phyloP scores from a whole-genome alignment of 2,888 invertebrate species.

The Apeira syringaria region DNA sequence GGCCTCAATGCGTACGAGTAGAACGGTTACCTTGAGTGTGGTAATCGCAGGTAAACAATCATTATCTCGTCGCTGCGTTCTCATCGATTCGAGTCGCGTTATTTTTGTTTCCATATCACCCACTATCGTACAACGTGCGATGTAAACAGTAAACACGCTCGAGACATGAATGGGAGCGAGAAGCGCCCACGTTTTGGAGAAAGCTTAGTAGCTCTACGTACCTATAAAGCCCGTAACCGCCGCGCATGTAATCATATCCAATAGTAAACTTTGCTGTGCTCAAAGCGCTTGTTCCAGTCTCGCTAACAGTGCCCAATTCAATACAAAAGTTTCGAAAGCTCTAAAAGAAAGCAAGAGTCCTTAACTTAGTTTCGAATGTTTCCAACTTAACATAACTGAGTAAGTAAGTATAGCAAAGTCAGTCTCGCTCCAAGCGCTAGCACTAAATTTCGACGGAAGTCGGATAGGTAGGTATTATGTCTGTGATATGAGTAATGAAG shows the following conservation, averaged over 20 bases:
- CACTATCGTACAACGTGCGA: constrained; percentile 34
- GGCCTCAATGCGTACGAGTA: constrained; percentile 35
- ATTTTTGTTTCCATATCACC: constrained; percentile 52
- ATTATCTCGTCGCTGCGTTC: constrained; percentile 57
- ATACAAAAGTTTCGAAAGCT: constrained; percentile 6
- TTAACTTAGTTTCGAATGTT: constrained; percentile 9
- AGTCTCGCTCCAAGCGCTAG: constrained; percentile 15
- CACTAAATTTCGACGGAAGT: constrained; percentile 29
- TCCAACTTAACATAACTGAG: constrained; percentile 10
- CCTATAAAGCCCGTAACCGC: constrained; percentile 35
- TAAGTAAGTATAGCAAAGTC: constrained; percentile 4
- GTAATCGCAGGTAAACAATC: constrained; percentile 75
- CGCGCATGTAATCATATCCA: constrained; percentile 19
- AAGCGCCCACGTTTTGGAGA: constrained; percentile 73
- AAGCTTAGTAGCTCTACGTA: constrained; percentile 49
- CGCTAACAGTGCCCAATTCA: not conserved
- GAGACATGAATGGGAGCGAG: constrained; percentile 61
- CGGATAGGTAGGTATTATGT: constrained; percentile 28
- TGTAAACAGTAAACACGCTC: constrained; percentile 63
- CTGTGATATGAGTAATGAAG: constrained; percentile 30
- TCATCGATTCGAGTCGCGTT: constrained; percentile 59
- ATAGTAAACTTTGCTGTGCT: not conserved
- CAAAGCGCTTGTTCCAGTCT: not conserved
- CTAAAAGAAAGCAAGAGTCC: constrained; percentile 17
- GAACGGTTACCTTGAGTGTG: constrained; percentile 65